These are phyloP conservation scores for Bedellia somnulentella DNA, from an alignment of 2,888 invertebrate genomes.

Conservation along the genomic window DNA sequence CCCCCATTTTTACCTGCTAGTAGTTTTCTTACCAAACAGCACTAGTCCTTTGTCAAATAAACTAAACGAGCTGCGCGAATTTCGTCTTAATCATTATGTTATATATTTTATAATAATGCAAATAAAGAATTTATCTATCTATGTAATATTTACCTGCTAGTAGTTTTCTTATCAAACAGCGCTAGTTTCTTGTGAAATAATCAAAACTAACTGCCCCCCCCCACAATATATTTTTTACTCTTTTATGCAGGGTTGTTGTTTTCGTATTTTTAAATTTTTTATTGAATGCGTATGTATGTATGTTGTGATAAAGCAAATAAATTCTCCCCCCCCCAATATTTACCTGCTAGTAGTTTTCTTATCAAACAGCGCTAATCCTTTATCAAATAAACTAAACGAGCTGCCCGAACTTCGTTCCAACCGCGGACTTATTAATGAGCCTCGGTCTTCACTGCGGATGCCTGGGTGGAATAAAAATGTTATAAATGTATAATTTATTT, in stretches of 20 bases:
- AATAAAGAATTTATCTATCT: too few relatives aligned
- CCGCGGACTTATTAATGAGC: conserved; percentile 25
- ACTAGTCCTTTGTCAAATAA: conserved; percentile 34
- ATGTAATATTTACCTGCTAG: too few relatives aligned
- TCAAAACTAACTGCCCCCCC: not conserved
- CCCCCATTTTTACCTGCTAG: conserved; percentile 19
- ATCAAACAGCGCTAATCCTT: conserved; percentile 34
- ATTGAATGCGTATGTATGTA: too few relatives aligned
- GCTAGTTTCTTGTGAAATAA: not conserved
- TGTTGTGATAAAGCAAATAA: too few relatives aligned
- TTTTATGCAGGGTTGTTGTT: not conserved
- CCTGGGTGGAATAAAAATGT: conserved; percentile 13
- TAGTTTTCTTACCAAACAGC: conserved; percentile 38
- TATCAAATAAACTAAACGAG: conserved; percentile 29
- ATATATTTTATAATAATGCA: too few relatives aligned
- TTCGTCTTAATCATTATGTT: conserved; percentile 29
- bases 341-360: too few relatives aligned
- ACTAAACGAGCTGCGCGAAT: conserved; percentile 17
- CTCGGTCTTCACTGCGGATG: conserved; percentile 18
- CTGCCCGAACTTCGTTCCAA: conserved; percentile 21
- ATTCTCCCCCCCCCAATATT: conserved; percentile 15
- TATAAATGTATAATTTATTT: too few relatives aligned
- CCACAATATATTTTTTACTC: not conserved
- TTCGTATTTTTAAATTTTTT: too few relatives aligned
- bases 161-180: too few relatives aligned